phyloP scores from a whole-genome alignment of 2,888 invertebrate genomes.

The Agelastica alni region DNA sequence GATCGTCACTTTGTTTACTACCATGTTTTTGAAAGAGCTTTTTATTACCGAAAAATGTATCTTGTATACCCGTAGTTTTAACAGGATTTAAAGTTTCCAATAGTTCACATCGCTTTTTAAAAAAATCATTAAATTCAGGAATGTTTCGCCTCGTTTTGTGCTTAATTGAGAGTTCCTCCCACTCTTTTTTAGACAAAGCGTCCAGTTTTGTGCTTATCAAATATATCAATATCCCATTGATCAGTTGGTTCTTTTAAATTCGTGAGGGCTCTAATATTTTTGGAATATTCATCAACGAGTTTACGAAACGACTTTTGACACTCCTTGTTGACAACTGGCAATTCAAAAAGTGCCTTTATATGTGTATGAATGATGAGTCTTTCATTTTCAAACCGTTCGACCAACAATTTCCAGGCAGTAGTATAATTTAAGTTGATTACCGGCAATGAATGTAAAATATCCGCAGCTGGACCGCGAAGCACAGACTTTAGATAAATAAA shows the following conservation, averaged over 20 bases:
- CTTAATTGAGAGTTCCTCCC: neutral
- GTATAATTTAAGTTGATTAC: too few relatives aligned
- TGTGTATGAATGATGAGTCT: too few relatives aligned
- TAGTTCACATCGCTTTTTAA: neutral
- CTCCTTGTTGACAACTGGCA: too few relatives aligned
- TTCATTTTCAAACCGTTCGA: too few relatives aligned
- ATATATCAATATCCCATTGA: neutral
- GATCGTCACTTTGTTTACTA: too few relatives aligned
- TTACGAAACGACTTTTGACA: too few relatives aligned
- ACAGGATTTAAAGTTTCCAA: neutral
- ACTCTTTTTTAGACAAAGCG: too few relatives aligned
- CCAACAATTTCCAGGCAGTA: too few relatives aligned
- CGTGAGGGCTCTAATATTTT: neutral
- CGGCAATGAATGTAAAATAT: too few relatives aligned
- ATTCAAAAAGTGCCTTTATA: too few relatives aligned
- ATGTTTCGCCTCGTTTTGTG: neutral
- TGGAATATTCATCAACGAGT: too few relatives aligned
- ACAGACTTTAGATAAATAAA: neutral
- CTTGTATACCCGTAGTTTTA: neutral
- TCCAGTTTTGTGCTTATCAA: neutral
- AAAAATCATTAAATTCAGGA: neutral
- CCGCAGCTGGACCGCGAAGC: neutral
- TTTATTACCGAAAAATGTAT: neutral
- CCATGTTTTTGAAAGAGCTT: too few relatives aligned
- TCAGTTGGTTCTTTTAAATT: neutral